Evolutionary conservation across 1,140 invertebrate genomes (phyloP), one percentile per base, ranked within the genome.

Genomic region (Ceratoteleas bidentatus): DNA sequence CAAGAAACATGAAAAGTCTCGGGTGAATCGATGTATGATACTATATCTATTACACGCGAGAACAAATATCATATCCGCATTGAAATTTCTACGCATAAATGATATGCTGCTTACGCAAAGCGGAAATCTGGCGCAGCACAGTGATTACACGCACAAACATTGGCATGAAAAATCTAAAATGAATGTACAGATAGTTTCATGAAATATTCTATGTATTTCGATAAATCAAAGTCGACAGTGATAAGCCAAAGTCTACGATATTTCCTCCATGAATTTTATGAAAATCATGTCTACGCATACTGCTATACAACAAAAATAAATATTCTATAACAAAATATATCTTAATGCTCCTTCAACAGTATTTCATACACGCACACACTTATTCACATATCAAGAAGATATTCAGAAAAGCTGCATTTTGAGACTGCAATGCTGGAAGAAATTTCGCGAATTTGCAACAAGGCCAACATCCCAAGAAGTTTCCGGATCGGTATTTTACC

Each of bases 401-500:
- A 40, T 2, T 2, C 38, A 43, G 40, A 54, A 56, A 52, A 24
- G 50, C 9, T 15, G 43, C 36, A 65, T 54, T 53, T 65, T 43
- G 50, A 65, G 49, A 65, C 33, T 54, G 62, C 40, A 52, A 72
- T 53, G 50, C 45, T n/a, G 34, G 2, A 72, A 56, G 57, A 43
- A 64, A 56, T 73, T 40, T 53, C 13, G 40, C 49, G 7, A 57
- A 56, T 73, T 73, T 14, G 24, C 52, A 49, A 49, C 7, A 10
- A n/a, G 10, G n/a, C 52, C 15, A 56, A 54, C 24, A 52, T 58
- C 6, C 47, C n/a, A 14, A 65, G 72, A 52, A 66, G 14, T 60
- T 60, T 58, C 13, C 0, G 56, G 49, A 49, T 76, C 62, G 73
- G 57, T 68, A 68, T 76, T 61, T 62, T 68, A 52, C 57, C 53